These are phyloP conservation scores for Boloria selene DNA, from an alignment of 2,888 invertebrate genomes.

Conservation along the genomic window DNA sequence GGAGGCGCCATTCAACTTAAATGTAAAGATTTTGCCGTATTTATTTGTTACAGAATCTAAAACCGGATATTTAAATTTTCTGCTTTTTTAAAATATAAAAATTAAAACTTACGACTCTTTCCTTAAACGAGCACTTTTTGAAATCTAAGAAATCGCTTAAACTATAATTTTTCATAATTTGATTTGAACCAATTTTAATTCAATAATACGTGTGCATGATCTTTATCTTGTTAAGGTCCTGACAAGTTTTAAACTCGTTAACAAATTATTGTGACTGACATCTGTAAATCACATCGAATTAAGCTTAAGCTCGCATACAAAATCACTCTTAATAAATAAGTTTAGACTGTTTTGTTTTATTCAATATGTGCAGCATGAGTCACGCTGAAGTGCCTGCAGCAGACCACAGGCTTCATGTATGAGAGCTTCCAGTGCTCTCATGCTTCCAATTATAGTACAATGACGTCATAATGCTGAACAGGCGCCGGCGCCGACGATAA, in stretches of 20 bases:
- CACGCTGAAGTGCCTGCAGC: constrained; percentile 30
- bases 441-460: constrained; percentile 47
- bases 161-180: constrained; percentile 49
- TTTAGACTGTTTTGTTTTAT: not conserved
- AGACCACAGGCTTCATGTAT: constrained; percentile 32
- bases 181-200: constrained; percentile 62
- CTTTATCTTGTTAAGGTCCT: constrained; percentile 64
- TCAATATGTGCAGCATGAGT: constrained; percentile 22
- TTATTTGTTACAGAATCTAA: too few relatives aligned
- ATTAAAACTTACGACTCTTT: too few relatives aligned
- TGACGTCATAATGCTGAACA: constrained; percentile 67
- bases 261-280: constrained; percentile 71
- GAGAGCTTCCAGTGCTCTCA: constrained; percentile 38
- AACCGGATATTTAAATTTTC: too few relatives aligned
- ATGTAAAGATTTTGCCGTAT: constrained; percentile 26
- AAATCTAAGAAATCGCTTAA: constrained; percentile 64
- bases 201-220: constrained; percentile 68
- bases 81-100: too few relatives aligned
- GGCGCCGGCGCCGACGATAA: constrained; percentile 59
- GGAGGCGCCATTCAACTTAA: constrained; percentile 57
- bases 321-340: constrained; percentile 8
- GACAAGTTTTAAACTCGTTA: constrained; percentile 72
- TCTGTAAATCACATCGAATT: constrained; percentile 63
- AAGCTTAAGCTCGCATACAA: constrained; percentile 38
- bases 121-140: constrained; percentile 18